A percentile compares a stretch with the other conserved stretches of the same genome.
phyloP scores from a whole-genome alignment of 1,140 invertebrate species.

The Drosophila ananassae region DNA sequence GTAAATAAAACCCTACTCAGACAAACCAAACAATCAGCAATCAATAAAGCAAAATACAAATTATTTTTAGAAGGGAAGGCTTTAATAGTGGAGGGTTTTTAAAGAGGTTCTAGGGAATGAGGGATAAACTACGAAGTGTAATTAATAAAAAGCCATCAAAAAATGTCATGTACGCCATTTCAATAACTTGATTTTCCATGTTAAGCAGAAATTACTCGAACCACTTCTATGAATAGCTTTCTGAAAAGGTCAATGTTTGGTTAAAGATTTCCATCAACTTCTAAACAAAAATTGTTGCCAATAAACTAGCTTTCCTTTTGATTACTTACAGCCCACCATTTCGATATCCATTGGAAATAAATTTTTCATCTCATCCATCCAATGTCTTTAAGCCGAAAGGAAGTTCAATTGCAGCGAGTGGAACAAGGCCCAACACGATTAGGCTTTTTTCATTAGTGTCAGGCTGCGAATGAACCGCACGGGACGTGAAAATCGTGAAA shows the following conservation, averaged over 20 bases:
- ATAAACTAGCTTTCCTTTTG: not conserved
- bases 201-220: constrained; percentile 3
- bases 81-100: not conserved
- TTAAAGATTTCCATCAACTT: not conserved
- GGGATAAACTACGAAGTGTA: not conserved
- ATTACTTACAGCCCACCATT: not conserved
- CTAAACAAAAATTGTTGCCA: too few relatives aligned
- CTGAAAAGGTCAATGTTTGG: constrained; percentile 1
- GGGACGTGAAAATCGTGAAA: constrained; percentile 36
- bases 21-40: constrained; percentile 9
- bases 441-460: constrained; percentile 50
- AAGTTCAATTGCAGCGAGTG: not conserved
- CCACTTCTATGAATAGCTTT: constrained; percentile 6
- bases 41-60: constrained; percentile 6
- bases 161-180: not conserved
- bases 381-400: not conserved
- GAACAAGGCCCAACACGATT: constrained; percentile 31
- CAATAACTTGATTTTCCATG: constrained; percentile 23
- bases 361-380: not conserved
- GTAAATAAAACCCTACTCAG: constrained; percentile 35
- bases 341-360: not conserved
- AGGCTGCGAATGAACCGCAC: constrained; percentile 34
- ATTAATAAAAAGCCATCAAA: not conserved
- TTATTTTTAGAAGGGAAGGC: not conserved
- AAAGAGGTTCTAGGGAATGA: not conserved